These are phyloP conservation scores for Leucopsar rothschildi DNA, from an alignment of 2,113 vertebrate species.

Conservation along the genomic window DNA sequence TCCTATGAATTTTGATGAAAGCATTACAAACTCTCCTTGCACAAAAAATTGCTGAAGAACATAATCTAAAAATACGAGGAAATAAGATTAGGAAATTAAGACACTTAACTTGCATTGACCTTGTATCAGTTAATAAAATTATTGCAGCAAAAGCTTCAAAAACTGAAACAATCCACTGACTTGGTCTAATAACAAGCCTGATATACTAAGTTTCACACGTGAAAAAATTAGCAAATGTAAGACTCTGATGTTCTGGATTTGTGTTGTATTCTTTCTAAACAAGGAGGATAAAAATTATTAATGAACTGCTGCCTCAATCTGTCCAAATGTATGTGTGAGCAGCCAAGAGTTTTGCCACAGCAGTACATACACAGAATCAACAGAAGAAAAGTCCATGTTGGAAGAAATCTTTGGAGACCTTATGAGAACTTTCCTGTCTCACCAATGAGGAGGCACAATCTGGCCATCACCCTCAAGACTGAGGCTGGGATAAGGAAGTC, in stretches of 20 bases:
- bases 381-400: not conserved
- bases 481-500: not conserved
- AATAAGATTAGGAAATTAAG: not conserved
- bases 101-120: not conserved
- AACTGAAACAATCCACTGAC: not conserved
- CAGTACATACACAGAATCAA: not conserved
- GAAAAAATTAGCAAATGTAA: not conserved
- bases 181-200: not conserved
- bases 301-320: not conserved
- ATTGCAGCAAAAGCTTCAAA: not conserved
- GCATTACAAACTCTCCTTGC: not conserved
- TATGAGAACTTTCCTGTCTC: not conserved
- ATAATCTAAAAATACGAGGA: not conserved
- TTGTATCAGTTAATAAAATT: not conserved
- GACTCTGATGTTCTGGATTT: not conserved
- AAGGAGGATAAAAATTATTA: not conserved
- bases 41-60: not conserved
- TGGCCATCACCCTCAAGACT: not conserved
- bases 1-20: not conserved
- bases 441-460: not conserved
- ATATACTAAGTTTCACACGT: not conserved
- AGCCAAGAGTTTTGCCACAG: not conserved
- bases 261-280: not conserved
- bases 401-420: not conserved
- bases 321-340: not conserved